Evolutionary conservation across 2,113 vertebrate genomes (phyloP), one percentile per base, ranked within the genome.

Genomic region (Arenaria interpres): DNA sequence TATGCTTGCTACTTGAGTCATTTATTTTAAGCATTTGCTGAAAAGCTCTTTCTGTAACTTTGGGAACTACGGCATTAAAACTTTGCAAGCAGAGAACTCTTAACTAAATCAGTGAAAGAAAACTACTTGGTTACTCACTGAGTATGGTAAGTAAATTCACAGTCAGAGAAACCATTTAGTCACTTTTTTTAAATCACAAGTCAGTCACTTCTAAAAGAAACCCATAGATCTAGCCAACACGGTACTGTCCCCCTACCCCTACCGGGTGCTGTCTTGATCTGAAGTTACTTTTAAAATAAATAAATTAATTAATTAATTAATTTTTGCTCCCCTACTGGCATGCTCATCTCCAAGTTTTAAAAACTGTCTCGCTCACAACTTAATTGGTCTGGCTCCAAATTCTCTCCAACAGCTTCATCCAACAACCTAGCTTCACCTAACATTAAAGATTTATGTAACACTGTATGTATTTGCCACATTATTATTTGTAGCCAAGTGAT

Each of bases 21-120:
- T 83, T 91, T 80, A 76, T 81, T 95, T 94, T 63, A 82, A 82
- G 51, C 30, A 77, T 80, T 56, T 93, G 43, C 59, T 86, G 68
- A 76, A 64, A 73, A 86, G 33, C 33, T 50, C 19, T 43, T 51
- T 41, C 48, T 5, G 3, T 46, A 92, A 73, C 46, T 89, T 53
- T 12, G 32, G 53, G 80, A 94, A 87, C 0, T 60, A 35, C 9
- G 5, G 63, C 69, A 93, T 39, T 80, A 54, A 43, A 71, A 45
- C 62, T 77, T 67, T 54, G 37, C 41, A 89, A 85, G 84, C 33
- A 71, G 51, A 80, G 14, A 89, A 45, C 41, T 66, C 68, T 50
- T 89, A 94, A 94, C 77, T 69, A 88, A 76, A 75, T 51, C 25
- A 78, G 3, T 21, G 54, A 80, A 87, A 92, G 37, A 30, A 88